Base-by-base conservation (phyloP, 35 echinoderm and acorn worm species). In the Hemicentrotus pulcherrimus region DNA sequence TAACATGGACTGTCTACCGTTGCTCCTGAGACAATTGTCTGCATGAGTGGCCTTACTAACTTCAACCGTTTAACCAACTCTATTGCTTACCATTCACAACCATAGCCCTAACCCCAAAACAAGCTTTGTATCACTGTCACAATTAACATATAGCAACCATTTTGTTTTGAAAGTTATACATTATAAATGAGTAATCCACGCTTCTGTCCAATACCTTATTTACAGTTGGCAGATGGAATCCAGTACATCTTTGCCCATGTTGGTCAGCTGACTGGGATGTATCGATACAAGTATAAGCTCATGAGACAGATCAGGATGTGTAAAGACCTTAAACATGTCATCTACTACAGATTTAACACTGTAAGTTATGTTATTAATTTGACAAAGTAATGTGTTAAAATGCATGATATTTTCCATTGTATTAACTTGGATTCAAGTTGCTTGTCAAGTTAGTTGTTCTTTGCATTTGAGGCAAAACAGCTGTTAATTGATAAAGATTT, bases 301-400 rank as follows among this genome's bases (percentile, higher is more conserved):
- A 99, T 99, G 98, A 97, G 98, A 95, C 98, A 99, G 98, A 99
- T 99, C 61, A 95, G 98, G 24, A 99, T 99, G 98, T 99, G 98
- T 95, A 99, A 99, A 61, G 98, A 99, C 47, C 88, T 99, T 90
- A 99, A 99, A 50, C 98, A 99, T 95, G 95, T 99, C 85, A 99
- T 99, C 96, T 99, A 99, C 86, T 98, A 99, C 95, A 97, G 98
- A 92, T 99, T 99, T 92, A 99, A 99, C 92, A 99, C 98, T 19
- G 98, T 99, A 61, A 97, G 97, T 99, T 6, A 24, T 24, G 5
- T 2, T 70, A 70, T 24, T 70, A 28, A 2, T 52, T 52, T 8
- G 48, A 52, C 13, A 13, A 52, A 52, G 35, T 41, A 41, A 52
- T 0, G 48, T 8, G 48, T 52, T 52, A 52, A 52, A 1, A 52